Evolutionary conservation across 1,140 invertebrate species (phyloP), one percentile per base, ranked within the genome.

Genomic region (Melitaea cinxia): DNA sequence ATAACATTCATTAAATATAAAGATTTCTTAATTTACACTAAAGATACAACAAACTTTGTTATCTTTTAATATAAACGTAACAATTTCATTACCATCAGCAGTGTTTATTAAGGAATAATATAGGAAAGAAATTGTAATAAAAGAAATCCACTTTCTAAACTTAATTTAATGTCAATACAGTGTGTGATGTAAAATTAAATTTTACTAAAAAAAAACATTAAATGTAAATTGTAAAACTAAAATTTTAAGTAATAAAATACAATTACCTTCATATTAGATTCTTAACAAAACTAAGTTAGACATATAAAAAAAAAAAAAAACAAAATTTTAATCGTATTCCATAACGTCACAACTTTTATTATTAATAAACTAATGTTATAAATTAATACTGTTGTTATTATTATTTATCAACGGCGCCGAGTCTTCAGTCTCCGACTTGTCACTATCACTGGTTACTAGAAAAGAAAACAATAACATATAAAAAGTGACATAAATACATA

Each of bases 371-470:
- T 9, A 0, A 7, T 21, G 42, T 21, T 47, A 58, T 33, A 47
- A 79, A 68, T 69, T 78, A 66, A 84, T 77, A 70, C 68, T 77
- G 56, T 85, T 83, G 37, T 87, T 81, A 54, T 85, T 83, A 39
- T 87, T 81, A 57, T 85, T 82, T n/a, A 87, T 55, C 5, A 89
- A 65, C 0, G 86, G 85, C 30, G 75, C 75, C 0, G 70, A 39
- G 45, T 89, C 86, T 56, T 89, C 86, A 0, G 65, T 23, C 10
- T 89, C 86, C 0, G 83, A 86, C 35, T 73, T 80, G 24, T 88
- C 85, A 56, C 81, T 85, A 59, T 86, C 85, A 77, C 79, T 86
- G 68, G 76, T 57, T 73, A 72, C 86, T 89, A 82, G 7, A 83
- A 83, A 68, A 67, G 47, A 80, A 83, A 72, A 37, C 3, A 33